Evolutionary conservation across 2,797 vertebrate genomes (phyloP).

Genomic region (Ctenopoma multispine): DNA sequence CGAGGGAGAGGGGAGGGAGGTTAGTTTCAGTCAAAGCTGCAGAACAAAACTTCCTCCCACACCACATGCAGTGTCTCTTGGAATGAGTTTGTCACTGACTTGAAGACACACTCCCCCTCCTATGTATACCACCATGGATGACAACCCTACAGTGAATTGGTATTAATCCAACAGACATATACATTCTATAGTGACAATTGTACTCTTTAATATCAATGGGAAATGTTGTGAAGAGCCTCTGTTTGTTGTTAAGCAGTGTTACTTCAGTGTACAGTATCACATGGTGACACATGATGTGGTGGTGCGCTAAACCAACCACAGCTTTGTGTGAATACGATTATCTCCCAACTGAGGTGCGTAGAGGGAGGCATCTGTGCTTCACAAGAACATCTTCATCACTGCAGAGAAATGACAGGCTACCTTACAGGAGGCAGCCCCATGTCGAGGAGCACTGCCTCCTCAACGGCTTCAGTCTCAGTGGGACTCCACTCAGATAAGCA

Average conservation of each 20-base stretch:
- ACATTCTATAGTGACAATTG: slow-evolving; percentile 42
- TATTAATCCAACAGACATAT: slow-evolving; percentile 55
- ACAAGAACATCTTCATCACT: slow-evolving; percentile 78
- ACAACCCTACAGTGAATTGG: slow-evolving; percentile 68
- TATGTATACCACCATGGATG: slow-evolving; percentile 71
- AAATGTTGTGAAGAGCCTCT: slow-evolving; percentile 49
- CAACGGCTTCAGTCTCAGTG: slow-evolving; percentile 53
- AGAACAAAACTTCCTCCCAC: slow-evolving; percentile 86
- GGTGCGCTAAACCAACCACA: slow-evolving; percentile 66
- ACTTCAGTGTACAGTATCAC: slow-evolving; percentile 59
- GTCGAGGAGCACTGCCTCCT: slow-evolving; percentile 58
- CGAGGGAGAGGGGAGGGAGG: slow-evolving; percentile 81
- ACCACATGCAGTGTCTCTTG: slow-evolving; percentile 81
- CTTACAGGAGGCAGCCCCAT: slow-evolving; percentile 66
- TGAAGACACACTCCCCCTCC: slow-evolving; percentile 71
- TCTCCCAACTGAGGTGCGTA: slow-evolving; percentile 71
- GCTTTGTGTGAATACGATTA: slow-evolving; percentile 73
- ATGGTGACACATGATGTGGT: slow-evolving; percentile 67
- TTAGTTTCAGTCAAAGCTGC: slow-evolving; percentile 86
- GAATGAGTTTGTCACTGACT: slow-evolving; percentile 81
- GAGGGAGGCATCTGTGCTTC: slow-evolving; percentile 76
- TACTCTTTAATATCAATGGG: slow-evolving; percentile 63
- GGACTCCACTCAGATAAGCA: slow-evolving; percentile 61
- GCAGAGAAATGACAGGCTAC: slow-evolving; percentile 74
- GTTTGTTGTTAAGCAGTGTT: slow-evolving; percentile 61